A percentile compares a stretch with the other conserved stretches of the same genome.
Conservation (phyloP, 23 tunicate genomes). For the Halocynthia aurantium region DNA sequence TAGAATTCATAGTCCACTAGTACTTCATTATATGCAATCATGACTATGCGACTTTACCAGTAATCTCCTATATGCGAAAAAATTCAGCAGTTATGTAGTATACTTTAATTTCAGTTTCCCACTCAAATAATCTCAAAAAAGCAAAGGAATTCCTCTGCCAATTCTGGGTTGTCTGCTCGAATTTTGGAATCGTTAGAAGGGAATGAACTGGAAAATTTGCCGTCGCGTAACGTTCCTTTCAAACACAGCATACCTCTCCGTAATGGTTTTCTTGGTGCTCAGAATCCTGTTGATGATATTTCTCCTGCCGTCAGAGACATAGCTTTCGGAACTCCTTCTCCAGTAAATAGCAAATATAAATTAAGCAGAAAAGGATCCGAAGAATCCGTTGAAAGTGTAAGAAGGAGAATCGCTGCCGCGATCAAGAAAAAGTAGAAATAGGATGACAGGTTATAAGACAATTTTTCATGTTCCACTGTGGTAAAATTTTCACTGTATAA, state of each 20-base stretch:
- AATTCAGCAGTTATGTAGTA: too few relatives aligned
- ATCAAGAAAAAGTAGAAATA: slow-evolving; percentile 60
- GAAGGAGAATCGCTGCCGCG: slow-evolving; percentile 80
- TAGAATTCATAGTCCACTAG: not conserved
- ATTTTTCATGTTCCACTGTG: too few relatives aligned
- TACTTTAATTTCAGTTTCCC: too few relatives aligned
- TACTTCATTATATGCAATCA: too few relatives aligned
- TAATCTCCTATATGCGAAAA: too few relatives aligned
- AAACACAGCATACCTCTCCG: not conserved
- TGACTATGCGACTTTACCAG: too few relatives aligned
- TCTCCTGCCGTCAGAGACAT: not conserved
- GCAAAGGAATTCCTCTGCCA: not conserved
- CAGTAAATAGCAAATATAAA: slow-evolving; percentile 22
- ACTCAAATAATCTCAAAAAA: not conserved
- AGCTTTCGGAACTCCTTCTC: slow-evolving; percentile 1
- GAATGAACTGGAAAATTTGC: not conserved
- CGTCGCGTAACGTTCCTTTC: too few relatives aligned
- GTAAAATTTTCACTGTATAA: too few relatives aligned
- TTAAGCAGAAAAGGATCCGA: slow-evolving; percentile 16
- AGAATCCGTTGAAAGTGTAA: slow-evolving; percentile 46
- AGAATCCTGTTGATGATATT: slow-evolving; percentile 6
- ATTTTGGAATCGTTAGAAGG: not conserved
- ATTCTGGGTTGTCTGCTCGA: not conserved
- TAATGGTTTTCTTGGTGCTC: slow-evolving; percentile 5
- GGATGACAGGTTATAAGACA: too few relatives aligned